Evolutionary conservation across 2,888 invertebrate species (phyloP).

Genomic region (Arrhopalites spinosus): DNA sequence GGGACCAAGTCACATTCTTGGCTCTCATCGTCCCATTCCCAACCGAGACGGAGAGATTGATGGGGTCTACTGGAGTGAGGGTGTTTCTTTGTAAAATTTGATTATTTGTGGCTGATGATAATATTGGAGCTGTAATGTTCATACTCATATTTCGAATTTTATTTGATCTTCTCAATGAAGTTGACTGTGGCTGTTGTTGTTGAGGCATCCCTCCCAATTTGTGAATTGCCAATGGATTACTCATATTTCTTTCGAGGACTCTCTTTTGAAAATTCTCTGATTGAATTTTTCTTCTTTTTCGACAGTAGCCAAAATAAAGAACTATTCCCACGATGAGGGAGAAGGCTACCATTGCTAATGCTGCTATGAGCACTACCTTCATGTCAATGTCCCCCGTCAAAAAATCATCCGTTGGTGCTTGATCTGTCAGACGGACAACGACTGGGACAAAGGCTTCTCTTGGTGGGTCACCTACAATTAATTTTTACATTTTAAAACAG

Average conservation of each 20-base stretch:
- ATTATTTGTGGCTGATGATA: conserved; percentile 40
- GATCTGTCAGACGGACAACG: conserved; percentile 49
- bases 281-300: conserved; percentile 54
- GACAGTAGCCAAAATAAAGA: conserved; percentile 54
- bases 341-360: conserved; percentile 47
- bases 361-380: conserved; percentile 51
- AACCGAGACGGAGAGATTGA: conserved; percentile 42
- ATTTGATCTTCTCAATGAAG: conserved; percentile 51
- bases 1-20: conserved; percentile 55
- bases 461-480: conserved; percentile 71
- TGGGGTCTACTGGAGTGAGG: conserved; percentile 51
- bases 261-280: conserved; percentile 55
- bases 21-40: conserved; percentile 38
- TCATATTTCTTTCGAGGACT: conserved; percentile 54
- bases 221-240: conserved; percentile 54
- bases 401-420: conserved; percentile 42
- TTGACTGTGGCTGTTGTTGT: conserved; percentile 34
- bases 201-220: conserved; percentile 36
- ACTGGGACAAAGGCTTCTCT: conserved; percentile 55
- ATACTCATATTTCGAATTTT: conserved; percentile 53
- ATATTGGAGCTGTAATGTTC: conserved; percentile 52
- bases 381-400: conserved; percentile 50
- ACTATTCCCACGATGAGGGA: conserved; percentile 50
- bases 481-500: too few species aligned
- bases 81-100: conserved; percentile 23